phyloP scores from a whole-genome alignment of 2,113 vertebrate species.

The Suricata suricatta region DNA sequence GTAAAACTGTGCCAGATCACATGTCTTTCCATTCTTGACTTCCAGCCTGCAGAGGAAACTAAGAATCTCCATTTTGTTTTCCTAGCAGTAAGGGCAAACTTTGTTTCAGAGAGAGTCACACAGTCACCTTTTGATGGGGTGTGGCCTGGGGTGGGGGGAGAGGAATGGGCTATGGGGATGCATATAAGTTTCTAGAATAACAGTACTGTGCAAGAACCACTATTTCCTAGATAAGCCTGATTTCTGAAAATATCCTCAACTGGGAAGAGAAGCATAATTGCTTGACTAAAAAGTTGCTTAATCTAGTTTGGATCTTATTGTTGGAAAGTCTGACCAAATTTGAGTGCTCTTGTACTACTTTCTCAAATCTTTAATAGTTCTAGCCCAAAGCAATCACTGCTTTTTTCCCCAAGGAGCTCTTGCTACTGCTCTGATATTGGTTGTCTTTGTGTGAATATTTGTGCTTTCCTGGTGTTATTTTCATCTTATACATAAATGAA shows the following conservation, averaged over 20 bases:
- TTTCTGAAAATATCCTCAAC: background rate
- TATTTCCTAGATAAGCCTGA: slow-evolving; percentile 44
- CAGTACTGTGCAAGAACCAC: background rate
- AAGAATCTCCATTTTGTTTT: background rate
- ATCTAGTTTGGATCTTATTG: slow-evolving; percentile 50
- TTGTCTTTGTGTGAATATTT: slow-evolving; percentile 38
- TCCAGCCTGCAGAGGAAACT: background rate
- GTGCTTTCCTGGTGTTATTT: slow-evolving; percentile 57
- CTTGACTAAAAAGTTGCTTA: background rate
- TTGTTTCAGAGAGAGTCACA: background rate
- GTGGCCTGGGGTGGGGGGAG: background rate
- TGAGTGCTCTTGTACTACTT: background rate
- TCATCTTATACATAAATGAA: slow-evolving; percentile 37
- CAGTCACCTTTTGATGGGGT: background rate
- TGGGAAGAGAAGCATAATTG: background rate
- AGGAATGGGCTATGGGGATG: background rate
- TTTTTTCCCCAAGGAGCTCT: slow-evolving; percentile 39
- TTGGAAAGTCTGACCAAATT: slow-evolving; percentile 42
- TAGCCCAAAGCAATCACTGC: slow-evolving; percentile 33
- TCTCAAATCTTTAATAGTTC: slow-evolving; percentile 54
- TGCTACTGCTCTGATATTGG: slow-evolving; percentile 23
- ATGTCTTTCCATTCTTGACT: background rate
- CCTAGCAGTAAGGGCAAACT: background rate
- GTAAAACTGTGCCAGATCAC: background rate
- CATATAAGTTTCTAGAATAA: slow-evolving; percentile 2